These are phyloP conservation scores for Lithophane ornitopus DNA, from an alignment of 2,888 invertebrate species.

Conservation along the genomic window DNA sequence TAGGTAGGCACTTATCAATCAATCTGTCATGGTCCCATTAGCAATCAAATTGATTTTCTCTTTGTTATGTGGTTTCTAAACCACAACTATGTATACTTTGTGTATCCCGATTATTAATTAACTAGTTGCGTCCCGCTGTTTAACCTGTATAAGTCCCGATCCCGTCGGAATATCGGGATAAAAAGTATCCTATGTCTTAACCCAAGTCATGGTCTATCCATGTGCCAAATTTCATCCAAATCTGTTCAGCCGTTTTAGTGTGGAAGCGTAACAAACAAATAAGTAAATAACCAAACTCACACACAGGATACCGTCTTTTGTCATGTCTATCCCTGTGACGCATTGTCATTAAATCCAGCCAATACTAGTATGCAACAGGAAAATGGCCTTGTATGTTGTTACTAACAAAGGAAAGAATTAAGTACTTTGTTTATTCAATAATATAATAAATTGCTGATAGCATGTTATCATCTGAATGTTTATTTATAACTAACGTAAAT, in stretches of 20 bases:
- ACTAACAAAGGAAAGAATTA: conserved; percentile 48
- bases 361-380: conserved; percentile 34
- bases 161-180: too few relatives aligned
- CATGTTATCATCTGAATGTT: conserved; percentile 51
- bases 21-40: background rate
- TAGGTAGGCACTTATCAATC: background rate
- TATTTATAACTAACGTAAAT: conserved; percentile 48
- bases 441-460: conserved; percentile 51
- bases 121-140: too few relatives aligned
- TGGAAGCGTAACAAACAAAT: too few relatives aligned
- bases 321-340: background rate
- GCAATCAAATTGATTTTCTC: background rate
- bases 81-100: background rate
- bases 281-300: too few relatives aligned
- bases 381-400: conserved; percentile 56
- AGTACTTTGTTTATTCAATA: conserved; percentile 58
- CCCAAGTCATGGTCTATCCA: too few relatives aligned
- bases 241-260: too few relatives aligned
- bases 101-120: background rate
- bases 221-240: too few relatives aligned
- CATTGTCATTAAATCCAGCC: conserved; percentile 2
- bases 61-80: background rate
- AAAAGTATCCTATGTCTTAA: too few relatives aligned
- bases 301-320: background rate
- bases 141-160: too few relatives aligned